These are phyloP conservation scores for Bradypodion ventrale DNA, from an alignment of 2,797 vertebrate species.

Conservation along the genomic window DNA sequence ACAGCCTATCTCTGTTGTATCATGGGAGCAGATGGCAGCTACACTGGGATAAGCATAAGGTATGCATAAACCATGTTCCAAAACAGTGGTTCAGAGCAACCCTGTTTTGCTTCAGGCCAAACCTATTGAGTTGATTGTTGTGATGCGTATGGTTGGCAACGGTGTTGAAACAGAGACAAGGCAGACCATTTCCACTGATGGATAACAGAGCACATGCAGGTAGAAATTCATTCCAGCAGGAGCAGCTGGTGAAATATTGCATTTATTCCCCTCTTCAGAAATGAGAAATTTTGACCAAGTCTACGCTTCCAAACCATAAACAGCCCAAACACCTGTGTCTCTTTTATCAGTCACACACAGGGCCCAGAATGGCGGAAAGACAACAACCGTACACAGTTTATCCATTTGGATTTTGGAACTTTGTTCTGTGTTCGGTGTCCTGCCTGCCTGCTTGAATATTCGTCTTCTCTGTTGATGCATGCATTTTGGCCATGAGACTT, in stretches of 20 bases:
- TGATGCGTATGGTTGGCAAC: constrained; percentile 19
- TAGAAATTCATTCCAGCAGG: constrained; percentile 65
- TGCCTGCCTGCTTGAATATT: not conserved
- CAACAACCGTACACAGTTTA: constrained; percentile 21
- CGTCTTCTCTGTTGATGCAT: not conserved
- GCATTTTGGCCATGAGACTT: not conserved
- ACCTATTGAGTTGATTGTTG: constrained; percentile 1
- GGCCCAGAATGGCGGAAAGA: constrained; percentile 31
- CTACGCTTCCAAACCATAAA: constrained; percentile 52
- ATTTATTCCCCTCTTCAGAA: constrained; percentile 19
- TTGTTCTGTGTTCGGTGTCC: not conserved
- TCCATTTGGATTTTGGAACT: constrained; percentile 31
- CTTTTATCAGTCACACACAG: constrained; percentile 48
- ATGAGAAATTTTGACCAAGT: constrained; percentile 63
- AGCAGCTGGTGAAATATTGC: constrained; percentile 62
- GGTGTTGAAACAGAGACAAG: constrained; percentile 49
- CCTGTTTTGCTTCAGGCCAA: not conserved
- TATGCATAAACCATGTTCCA: not conserved
- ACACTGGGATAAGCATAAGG: not conserved
- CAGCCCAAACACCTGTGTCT: constrained; percentile 47
- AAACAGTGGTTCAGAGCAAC: not conserved
- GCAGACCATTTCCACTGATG: constrained; percentile 55
- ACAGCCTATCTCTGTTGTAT: not conserved
- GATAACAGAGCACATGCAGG: constrained; percentile 67
- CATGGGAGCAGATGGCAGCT: constrained; percentile 14